phyloP scores from a whole-genome alignment of 2,113 vertebrate species.

The Entomyzon cyanotis region DNA sequence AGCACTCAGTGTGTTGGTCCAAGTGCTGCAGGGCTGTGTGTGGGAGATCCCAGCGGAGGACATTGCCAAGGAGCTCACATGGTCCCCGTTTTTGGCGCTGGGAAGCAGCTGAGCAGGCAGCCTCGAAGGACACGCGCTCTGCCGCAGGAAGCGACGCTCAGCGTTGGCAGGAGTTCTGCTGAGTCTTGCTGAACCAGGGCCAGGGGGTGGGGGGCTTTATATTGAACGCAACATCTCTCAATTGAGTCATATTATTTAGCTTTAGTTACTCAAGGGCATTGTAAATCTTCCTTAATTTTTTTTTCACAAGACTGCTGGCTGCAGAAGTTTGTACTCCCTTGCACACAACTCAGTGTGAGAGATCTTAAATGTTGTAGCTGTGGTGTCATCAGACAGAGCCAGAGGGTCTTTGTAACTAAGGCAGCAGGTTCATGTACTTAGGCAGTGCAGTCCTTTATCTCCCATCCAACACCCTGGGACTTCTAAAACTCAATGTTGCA shows the following conservation, averaged over 20 bases:
- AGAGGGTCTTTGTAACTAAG: background rate
- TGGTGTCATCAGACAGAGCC: background rate
- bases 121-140: accelerated
- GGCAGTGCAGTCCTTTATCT: background rate
- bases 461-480: background rate
- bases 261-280: background rate
- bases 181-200: conserved; percentile 1
- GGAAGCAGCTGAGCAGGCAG: background rate
- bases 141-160: background rate
- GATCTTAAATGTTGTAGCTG: background rate
- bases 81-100: accelerated
- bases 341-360: background rate
- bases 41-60: background rate
- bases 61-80: background rate
- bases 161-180: background rate
- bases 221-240: background rate
- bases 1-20: background rate
- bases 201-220: background rate
- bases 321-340: background rate
- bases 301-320: background rate
- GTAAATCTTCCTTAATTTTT: background rate
- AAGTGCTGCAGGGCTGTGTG: background rate
- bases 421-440: background rate
- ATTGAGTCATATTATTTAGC: background rate
- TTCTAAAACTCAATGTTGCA: background rate